Evolutionary conservation across 2,113 vertebrate genomes (phyloP).

Genomic region (Corynorhinus townsendii): DNA sequence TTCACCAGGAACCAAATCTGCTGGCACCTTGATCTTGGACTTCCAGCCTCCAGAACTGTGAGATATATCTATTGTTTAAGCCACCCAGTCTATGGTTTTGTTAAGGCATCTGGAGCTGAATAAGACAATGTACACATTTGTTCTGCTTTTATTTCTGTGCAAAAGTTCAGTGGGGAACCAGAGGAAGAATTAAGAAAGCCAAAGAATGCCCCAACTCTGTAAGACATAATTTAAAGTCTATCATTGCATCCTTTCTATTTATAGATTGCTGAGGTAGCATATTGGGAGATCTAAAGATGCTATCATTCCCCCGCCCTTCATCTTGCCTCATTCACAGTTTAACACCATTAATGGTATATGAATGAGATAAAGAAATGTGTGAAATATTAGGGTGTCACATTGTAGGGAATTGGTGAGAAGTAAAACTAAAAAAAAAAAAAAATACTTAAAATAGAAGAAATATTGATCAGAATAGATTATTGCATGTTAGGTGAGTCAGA

Average conservation of each 20-base stretch:
- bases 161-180: neutral
- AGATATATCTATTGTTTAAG: neutral
- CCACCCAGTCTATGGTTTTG: neutral
- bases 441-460: neutral
- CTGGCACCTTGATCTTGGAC: neutral
- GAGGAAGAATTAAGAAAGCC: neutral
- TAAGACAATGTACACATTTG: neutral
- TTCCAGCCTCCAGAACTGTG: neutral
- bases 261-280: neutral
- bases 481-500: neutral
- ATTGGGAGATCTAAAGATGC: neutral
- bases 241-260: neutral
- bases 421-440: neutral
- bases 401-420: neutral
- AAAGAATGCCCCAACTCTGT: neutral
- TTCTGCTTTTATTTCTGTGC: neutral
- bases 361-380: neutral
- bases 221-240: neutral
- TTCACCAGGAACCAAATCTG: neutral
- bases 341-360: neutral
- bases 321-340: neutral
- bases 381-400: neutral
- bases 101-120: neutral
- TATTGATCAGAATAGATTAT: neutral
- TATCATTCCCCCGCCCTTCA: neutral